Conservation (phyloP, 2,797 vertebrate species). For the Ctenosaura bakeri region DNA sequence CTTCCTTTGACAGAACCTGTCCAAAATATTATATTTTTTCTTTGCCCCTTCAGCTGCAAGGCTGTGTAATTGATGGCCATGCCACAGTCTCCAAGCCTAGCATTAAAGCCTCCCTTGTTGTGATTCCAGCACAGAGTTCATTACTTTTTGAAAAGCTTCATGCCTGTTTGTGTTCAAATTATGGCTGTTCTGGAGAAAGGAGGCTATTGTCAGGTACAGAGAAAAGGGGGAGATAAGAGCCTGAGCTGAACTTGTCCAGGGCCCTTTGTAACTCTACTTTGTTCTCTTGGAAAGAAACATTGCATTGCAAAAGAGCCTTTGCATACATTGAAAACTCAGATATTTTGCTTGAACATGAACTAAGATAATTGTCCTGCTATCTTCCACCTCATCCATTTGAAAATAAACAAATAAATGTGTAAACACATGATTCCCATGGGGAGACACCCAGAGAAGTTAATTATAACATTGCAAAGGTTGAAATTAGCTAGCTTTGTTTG, state of each 20-base stretch:
- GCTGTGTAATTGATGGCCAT: slow-evolving; percentile 80
- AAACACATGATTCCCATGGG: background rate
- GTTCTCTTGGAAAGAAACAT: background rate
- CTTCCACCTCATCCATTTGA: background rate
- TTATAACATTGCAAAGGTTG: background rate
- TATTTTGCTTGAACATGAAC: background rate
- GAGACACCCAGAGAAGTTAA: background rate
- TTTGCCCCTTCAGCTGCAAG: slow-evolving; percentile 70
- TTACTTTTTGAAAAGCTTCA: slow-evolving; percentile 82
- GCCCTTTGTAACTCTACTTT: slow-evolving; percentile 60
- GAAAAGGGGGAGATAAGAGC: slow-evolving; percentile 58
- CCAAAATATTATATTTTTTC: slow-evolving; percentile 70
- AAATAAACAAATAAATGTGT: background rate
- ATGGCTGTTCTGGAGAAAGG: slow-evolving; percentile 76
- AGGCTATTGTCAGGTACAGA: slow-evolving; percentile 71
- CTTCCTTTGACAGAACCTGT: slow-evolving; percentile 69
- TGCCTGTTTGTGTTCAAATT: slow-evolving; percentile 80
- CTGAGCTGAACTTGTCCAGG: slow-evolving; percentile 56
- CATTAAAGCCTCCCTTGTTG: slow-evolving; percentile 78
- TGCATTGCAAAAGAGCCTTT: background rate
- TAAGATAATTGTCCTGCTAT: background rate
- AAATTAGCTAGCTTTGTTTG: too few relatives aligned
- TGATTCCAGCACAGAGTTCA: slow-evolving; percentile 77
- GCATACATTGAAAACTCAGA: background rate
- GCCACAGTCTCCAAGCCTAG: slow-evolving; percentile 66